Conservation (phyloP, 2,888 invertebrate genomes). For the Heliothis peltigera region DNA sequence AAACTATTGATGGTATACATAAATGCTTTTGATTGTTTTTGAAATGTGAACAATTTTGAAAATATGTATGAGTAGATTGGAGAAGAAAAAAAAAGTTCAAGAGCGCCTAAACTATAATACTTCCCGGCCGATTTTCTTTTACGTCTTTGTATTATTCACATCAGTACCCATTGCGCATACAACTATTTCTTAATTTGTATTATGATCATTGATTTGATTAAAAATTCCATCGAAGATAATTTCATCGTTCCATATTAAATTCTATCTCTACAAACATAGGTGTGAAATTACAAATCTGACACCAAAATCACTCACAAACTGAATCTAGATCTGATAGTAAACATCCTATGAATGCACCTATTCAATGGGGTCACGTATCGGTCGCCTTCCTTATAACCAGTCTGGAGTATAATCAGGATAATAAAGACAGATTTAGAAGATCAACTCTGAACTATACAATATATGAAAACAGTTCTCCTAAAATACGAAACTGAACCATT, state of each 20-base stretch:
- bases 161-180: no score
- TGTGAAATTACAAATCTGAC: neutral
- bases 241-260: neutral
- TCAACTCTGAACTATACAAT: neutral
- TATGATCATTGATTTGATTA: no score
- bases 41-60: neutral
- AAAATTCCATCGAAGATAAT: neutral
- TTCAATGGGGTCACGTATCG: neutral
- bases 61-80: no score
- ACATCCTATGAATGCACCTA: conserved; percentile 5
- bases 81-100: no score
- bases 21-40: conserved; percentile 5
- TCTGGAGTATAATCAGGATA: neutral
- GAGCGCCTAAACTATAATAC: no score
- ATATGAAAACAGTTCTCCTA: no score
- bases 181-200: neutral
- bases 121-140: no score
- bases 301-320: neutral
- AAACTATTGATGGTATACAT: conserved; percentile 12
- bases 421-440: neutral
- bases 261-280: neutral
- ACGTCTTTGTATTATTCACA: no score
- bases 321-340: neutral
- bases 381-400: conserved; percentile 1
- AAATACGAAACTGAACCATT: no score